Conservation (phyloP, 2,888 invertebrate species). For the Drosophila sordidapex region DNA sequence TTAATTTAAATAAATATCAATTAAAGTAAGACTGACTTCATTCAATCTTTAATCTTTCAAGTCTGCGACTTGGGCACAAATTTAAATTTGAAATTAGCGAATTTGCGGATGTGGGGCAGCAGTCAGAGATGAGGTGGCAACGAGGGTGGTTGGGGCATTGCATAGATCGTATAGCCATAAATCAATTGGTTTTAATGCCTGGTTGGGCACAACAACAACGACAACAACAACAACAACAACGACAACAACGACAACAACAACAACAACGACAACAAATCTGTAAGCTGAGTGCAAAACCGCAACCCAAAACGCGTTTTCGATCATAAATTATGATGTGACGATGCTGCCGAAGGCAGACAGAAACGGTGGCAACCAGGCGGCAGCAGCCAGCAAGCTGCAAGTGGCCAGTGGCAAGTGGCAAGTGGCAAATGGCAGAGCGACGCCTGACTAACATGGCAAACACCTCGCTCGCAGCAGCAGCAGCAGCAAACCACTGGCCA, state of each 20-base stretch:
- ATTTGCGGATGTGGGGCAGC: neutral
- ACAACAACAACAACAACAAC: neutral
- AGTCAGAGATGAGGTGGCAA: neutral
- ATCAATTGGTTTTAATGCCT: conserved; percentile 77
- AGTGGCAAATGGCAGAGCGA: conserved; percentile 25
- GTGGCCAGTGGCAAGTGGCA: conserved; percentile 39
- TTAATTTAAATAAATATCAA: neutral
- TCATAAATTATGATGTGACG: conserved; percentile 72
- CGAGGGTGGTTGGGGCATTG: neutral
- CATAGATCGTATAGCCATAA: conserved; percentile 53
- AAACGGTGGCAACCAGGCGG: conserved; percentile 8
- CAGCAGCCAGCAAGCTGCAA: conserved; percentile 21
- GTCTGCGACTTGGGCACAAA: neutral
- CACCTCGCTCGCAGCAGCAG: conserved; percentile 25
- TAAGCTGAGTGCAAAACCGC: conserved; percentile 57
- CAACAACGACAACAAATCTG: conserved; percentile 36
- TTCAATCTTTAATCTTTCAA: neutral
- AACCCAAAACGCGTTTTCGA: conserved; percentile 78
- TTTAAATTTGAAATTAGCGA: neutral
- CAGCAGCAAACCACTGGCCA: conserved; percentile 61
- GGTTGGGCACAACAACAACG: conserved; percentile 50
- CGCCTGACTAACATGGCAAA: conserved; percentile 33
- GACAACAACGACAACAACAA: conserved; percentile 3
- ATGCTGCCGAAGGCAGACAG: conserved; percentile 34
- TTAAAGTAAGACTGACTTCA: neutral